Conservation (phyloP, 2,888 invertebrate species). For the Cantharis flavilabris region DNA sequence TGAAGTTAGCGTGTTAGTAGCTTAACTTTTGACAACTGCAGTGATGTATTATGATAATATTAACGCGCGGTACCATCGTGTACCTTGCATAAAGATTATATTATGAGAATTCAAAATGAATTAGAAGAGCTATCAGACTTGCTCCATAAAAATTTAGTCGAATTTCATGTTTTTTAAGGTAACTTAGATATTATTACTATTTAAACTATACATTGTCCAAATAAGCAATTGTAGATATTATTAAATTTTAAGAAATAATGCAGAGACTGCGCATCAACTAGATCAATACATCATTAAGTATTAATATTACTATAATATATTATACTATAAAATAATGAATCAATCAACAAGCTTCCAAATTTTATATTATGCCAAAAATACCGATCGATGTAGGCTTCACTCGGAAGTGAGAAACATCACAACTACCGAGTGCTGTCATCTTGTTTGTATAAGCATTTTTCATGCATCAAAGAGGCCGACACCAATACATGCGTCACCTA, state of each 20-base stretch:
- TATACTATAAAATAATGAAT: not conserved
- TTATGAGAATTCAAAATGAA: not conserved
- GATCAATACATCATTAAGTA: not conserved
- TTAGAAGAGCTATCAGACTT: not conserved
- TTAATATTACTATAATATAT: not conserved
- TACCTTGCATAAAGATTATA: constrained; percentile 16
- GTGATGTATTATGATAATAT: constrained; percentile 22
- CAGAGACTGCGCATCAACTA: not conserved
- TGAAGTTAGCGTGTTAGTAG: constrained; percentile 32
- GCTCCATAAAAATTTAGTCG: not conserved
- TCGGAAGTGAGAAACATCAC: not conserved
- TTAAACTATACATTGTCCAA: not conserved
- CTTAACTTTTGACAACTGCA: constrained; percentile 20
- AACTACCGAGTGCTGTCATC: constrained; percentile 33
- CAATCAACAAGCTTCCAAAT: not conserved
- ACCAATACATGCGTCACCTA: constrained; percentile 15
- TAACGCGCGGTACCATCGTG: constrained; percentile 37
- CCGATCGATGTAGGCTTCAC: constrained; percentile 1
- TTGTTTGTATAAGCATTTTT: constrained; percentile 14
- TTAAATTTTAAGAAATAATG: not conserved
- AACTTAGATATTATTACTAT: not conserved
- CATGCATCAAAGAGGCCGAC: constrained; percentile 9
- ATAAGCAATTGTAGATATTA: not conserved
- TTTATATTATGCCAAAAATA: not conserved
- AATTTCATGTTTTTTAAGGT: not conserved